phyloP scores from a whole-genome alignment of 2,797 vertebrate species.

The Xenopus petersii region DNA sequence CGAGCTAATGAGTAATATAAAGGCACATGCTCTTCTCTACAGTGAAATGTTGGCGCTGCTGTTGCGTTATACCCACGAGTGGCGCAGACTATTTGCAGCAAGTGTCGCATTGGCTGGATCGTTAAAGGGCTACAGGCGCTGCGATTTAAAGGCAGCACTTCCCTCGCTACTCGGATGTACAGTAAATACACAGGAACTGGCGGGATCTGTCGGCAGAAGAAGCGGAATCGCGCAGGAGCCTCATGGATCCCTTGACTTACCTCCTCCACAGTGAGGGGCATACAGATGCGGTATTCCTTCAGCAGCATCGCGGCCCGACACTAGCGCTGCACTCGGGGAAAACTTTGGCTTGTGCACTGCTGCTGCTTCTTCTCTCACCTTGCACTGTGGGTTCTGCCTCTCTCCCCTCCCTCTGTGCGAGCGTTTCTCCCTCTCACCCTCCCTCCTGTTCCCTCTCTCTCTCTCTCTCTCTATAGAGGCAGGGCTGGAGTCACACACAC shows the following conservation, averaged over 20 bases:
- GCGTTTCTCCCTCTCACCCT: too few species aligned
- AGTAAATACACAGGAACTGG: too few species aligned
- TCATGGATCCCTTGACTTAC: constrained; percentile 60
- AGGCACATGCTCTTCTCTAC: too few species aligned
- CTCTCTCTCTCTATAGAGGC: not conserved
- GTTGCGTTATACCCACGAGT: too few species aligned
- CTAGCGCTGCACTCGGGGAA: constrained; percentile 16
- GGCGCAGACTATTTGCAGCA: too few species aligned
- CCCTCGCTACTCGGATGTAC: too few species aligned
- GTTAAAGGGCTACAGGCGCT: too few species aligned
- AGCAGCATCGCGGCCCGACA: constrained; percentile 75
- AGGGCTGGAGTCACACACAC: constrained; percentile 21
- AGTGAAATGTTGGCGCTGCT: too few species aligned
- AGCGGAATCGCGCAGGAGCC: not conserved
- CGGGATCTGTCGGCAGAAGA: too few species aligned
- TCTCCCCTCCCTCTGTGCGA: not conserved
- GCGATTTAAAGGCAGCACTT: too few species aligned
- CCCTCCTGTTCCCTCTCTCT: not conserved
- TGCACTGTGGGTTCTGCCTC: constrained; percentile 8
- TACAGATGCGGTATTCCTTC: constrained; percentile 97
- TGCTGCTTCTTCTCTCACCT: constrained; percentile 20
- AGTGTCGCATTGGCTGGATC: too few species aligned
- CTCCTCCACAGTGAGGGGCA: constrained; percentile 95
- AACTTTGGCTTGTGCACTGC: constrained; percentile 24
- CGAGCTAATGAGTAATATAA: too few species aligned